These are phyloP conservation scores for Tribolium freemani DNA, from an alignment of 2,888 invertebrate genomes.

Conservation along the genomic window DNA sequence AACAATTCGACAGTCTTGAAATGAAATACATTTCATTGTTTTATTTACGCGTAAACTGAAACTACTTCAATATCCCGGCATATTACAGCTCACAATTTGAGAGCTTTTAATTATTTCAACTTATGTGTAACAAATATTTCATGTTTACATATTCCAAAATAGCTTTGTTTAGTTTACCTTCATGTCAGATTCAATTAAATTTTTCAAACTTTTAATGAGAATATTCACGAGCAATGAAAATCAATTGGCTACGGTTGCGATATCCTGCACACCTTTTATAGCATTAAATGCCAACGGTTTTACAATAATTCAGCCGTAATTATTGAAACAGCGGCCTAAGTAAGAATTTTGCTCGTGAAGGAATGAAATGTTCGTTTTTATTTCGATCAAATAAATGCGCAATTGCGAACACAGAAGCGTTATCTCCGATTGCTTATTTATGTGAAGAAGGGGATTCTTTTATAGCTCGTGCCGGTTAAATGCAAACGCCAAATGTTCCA, in stretches of 20 bases:
- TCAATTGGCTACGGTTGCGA: background rate
- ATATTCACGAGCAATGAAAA: constrained; percentile 3
- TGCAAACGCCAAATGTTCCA: constrained; percentile 21
- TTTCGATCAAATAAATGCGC: constrained; percentile 27
- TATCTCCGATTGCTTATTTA: constrained; percentile 29
- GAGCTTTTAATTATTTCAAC: background rate
- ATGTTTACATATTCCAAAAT: background rate
- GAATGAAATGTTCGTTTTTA: constrained; percentile 14
- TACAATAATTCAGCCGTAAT: background rate
- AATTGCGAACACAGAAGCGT: constrained; percentile 24
- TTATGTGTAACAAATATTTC: background rate
- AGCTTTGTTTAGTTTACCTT: background rate
- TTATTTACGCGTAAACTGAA: no score
- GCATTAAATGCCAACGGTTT: background rate
- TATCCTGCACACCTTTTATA: background rate
- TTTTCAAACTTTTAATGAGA: constrained; percentile 6
- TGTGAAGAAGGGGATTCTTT: constrained; percentile 19
- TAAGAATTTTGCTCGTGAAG: constrained; percentile 5
- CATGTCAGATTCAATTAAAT: background rate
- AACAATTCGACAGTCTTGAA: no score
- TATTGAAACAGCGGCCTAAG: constrained; percentile 5
- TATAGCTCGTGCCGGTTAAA: constrained; percentile 25
- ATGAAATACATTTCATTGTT: no score
- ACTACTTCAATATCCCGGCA: no score
- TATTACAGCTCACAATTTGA: no score